Conservation (phyloP, 2,797 vertebrate species). For the Malacoraja senta region DNA sequence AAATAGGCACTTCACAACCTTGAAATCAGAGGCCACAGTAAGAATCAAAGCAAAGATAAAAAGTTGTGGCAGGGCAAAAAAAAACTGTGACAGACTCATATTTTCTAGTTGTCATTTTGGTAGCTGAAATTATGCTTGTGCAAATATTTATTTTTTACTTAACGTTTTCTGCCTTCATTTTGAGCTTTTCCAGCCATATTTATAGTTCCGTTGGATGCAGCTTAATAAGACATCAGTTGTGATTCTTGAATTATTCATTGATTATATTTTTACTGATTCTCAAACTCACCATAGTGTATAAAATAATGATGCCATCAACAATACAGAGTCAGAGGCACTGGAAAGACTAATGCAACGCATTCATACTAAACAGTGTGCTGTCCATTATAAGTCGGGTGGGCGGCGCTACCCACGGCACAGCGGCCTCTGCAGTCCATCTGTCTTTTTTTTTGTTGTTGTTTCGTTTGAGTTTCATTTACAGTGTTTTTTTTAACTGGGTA, state of each 20-base stretch:
- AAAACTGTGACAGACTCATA: neutral
- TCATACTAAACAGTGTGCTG: neutral
- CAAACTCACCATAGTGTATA: slow-evolving; percentile 2
- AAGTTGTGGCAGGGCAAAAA: neutral
- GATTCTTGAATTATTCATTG: slow-evolving; percentile 20
- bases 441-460: too few relatives aligned
- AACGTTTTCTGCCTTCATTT: neutral
- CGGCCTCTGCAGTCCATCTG: too few relatives aligned
- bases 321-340: neutral
- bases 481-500: too few relatives aligned
- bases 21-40: neutral
- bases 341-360: neutral
- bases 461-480: too few relatives aligned
- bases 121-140: neutral
- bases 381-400: too few relatives aligned
- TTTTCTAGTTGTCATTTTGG: neutral
- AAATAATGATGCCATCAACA: slow-evolving; percentile 17
- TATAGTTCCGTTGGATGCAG: neutral
- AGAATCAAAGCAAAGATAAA: neutral
- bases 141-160: slow-evolving; percentile 1
- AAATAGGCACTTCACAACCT: neutral
- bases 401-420: too few relatives aligned
- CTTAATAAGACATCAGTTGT: neutral
- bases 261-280: neutral
- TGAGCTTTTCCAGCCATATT: neutral